Conservation (phyloP, 2,113 vertebrate species). For the Echinops telfairi region DNA sequence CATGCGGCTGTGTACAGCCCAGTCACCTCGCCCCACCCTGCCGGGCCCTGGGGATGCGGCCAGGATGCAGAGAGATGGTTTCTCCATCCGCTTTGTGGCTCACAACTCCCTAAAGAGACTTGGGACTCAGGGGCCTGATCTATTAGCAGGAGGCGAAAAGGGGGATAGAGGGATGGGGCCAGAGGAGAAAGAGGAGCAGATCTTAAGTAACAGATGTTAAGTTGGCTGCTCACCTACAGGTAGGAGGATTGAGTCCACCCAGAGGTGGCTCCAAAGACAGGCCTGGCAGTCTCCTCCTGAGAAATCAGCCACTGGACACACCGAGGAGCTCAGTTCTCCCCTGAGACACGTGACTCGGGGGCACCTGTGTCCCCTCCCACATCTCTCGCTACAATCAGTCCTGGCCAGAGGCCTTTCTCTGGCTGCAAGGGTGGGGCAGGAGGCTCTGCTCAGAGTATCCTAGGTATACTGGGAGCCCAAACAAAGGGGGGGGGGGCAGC, state of each 20-base stretch:
- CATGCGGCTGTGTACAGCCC: too few species aligned
- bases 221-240: background rate
- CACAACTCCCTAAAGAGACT: background rate
- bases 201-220: background rate
- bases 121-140: background rate
- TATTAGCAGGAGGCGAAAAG: background rate
- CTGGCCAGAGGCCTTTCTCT: background rate
- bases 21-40: rapidly evolving
- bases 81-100: background rate
- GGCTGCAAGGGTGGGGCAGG: too few species aligned
- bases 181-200: background rate
- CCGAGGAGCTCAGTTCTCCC: background rate
- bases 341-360: background rate
- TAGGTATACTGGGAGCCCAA: rapidly evolving
- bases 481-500: background rate
- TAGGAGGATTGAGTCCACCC: background rate
- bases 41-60: background rate
- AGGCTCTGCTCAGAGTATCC: background rate
- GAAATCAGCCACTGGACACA: background rate
- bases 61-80: background rate
- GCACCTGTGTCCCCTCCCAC: background rate
- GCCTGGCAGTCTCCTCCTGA: background rate
- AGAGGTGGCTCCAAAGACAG: background rate
- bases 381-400: background rate
- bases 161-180: background rate